Base-by-base conservation (phyloP, 2,888 invertebrate species). In the Julus scandinavius region DNA sequence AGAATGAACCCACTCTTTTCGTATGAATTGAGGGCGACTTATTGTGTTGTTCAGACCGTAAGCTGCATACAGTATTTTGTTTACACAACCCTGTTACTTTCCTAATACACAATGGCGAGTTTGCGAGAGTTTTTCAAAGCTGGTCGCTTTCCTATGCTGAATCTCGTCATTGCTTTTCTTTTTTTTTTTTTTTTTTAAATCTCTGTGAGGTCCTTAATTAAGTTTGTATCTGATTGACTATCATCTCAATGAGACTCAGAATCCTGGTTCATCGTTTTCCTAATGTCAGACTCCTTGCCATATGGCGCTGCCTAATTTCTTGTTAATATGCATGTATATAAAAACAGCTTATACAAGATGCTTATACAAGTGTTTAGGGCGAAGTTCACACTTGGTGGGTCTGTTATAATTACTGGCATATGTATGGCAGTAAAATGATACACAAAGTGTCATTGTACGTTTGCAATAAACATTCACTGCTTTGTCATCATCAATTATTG, bases 381-480 rank as follows among this genome's bases (percentile, higher is more conserved):
- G 72, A 72, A 72, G 72, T 29, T 72, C 72, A 72, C 29, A 11
- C 29, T 29, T 72, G 72, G 9, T 72, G 72, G n/a, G 72, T 63
- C n/a, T 72, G 2, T 72, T 72, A 72, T 72, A 72, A 29, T 72
- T 72, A 29, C 72, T 72, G 72, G 6, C 72, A 72, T 72, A 20
- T 72, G 72, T 72, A 20, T 72, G 72, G 72, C 29, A 11, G 72
- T 72, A 29, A 72, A 72, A 72, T 72, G 72, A 72, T 29, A 29
- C 11, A 11, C 0, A 5, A 72, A 9, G n/a, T 72, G 72, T 72
- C 72, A 29, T 72, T 72, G 72, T 2, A 29, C 72, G 72, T 72
- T 72, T 11, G 29, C 20, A 72, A 72, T 72, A 72, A 72, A 72
- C 72, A 72, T 72, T 72, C 29, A 7, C 29, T 72, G 29, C 29